Evolutionary conservation across 2,888 invertebrate genomes (phyloP), one percentile per base, ranked within the genome.

Genomic region (Synanthedon vespiformis): DNA sequence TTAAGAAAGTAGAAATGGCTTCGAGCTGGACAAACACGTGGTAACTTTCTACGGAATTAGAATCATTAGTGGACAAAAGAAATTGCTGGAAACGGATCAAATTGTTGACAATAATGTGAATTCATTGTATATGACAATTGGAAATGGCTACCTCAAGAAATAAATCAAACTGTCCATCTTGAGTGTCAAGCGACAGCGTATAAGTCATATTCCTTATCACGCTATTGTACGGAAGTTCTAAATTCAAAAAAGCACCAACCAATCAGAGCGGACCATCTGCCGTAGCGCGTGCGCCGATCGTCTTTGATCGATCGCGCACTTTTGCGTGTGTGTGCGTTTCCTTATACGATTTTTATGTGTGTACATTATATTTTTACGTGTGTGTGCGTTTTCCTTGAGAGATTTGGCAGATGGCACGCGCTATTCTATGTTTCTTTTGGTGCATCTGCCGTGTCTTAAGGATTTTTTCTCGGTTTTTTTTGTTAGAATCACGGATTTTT

Each of bases 351-450:
- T 81, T 77, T 78, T 74, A 69, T 70, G 58, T 57, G 50, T 56
- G 56, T 53, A 51, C 65, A 64, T 60, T 63, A 72, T 70, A 71
- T 70, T 72, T 69, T 61, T 65, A 44, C 48, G 49, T 62, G 60
- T 77, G 79, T 83, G 74, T 72, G 72, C 63, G 70, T 63, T 64
- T 71, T 74, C 70, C 82, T 82, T 74, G 67, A 66, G 72, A 80
- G 84, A 84, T 86, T 87, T 86, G 82, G 86, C 86, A 87, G 86
- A 87, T 85, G 86, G 86, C 86, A 86, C 86, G 86, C 84, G 86
- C 86, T 78, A 56, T 52, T 56, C 65, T 64, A 68, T 65, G 74
- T 73, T 80, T 77, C 79, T 82, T 81, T 78, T 65, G 68, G 74
- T 80, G 74, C 86, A 87, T 84, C 86, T 87, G 86, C 78, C 86